Evolutionary conservation across 2,113 vertebrate genomes (phyloP), one percentile per base, ranked within the genome.

Genomic region (Electrona antarctica): DNA sequence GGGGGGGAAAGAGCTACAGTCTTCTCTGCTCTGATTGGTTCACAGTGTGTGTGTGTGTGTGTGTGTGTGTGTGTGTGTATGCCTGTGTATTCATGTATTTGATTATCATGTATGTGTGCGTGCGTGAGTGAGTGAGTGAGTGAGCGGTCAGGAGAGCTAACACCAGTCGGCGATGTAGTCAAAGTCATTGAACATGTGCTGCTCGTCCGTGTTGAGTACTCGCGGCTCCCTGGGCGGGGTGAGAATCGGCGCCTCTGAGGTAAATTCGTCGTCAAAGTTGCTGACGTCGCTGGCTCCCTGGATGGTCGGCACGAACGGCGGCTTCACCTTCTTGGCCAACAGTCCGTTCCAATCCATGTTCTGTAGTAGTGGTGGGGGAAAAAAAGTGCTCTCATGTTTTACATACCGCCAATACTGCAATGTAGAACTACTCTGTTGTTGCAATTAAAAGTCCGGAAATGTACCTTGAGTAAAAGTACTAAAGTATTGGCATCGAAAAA

Each of bases 231-330:
- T 93, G 67, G 98, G 97, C 51, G 98, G 98, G 82, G 97, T 99
- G 79, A 99, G 92, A 88, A 98, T 94, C 29, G 98, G 97, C 70
- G 94, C 95, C 94, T 98, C 97, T 76, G 95, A 98, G 93, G 96
- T 99, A 94, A 99, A 99, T 93, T 99, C 98, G 13, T 98, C 95
- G 59, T 99, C 98, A 33, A 99, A 99, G 89, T 99, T 99, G 90
- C 98, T 99, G 89, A 99, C 98, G 14, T 99, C 98, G 87, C 93
- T 96, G 69, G 95, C 65, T 64, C 94, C 95, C 93, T 95, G 93
- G 82, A 99, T 97, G 67, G 91, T 95, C 11, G 98, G 98, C 69
- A 98, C 94, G n/a, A 99, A 99, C 0, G 97, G 98, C 0, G 98
- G 97, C 85, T 96, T 97, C 81, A 97, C 94, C 81, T 96, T 98